Base-by-base conservation (phyloP, 2,888 invertebrate species). In the Spilarctia lutea region DNA sequence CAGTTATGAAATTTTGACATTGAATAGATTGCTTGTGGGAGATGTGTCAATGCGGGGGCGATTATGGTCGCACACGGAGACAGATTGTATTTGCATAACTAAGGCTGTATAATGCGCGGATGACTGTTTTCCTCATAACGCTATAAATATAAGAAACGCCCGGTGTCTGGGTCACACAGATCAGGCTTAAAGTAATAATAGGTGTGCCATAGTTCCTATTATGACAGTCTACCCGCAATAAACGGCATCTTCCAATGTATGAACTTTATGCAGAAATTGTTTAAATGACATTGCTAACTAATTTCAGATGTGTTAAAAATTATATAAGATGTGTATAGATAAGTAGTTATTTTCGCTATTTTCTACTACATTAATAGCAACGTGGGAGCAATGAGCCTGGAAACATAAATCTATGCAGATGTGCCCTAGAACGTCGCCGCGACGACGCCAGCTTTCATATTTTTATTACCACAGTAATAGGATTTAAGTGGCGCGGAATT, bases 41-140 rank as follows among this genome's bases (percentile, higher is more conserved):
- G 86, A 86, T 86, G 85, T 86, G 79, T 84, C 85, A 86, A 79
- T 71, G 84, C 81, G 88, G 85, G 80, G 87, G 86, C 84, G 86
- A 74, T 72, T 75, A 76, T 72, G 69, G 81, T 71, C 75, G 81
- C 81, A 79, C 82, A 83, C 83, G 82, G 85, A 83, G 87, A 86
- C 86, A 88, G 87, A 85, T 87, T 87, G 80, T 87, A 88, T 91
- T 90, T 90, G 87, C 89, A 90, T 90, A 89, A 79, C 84, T 82
- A 77, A 63, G 75, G 73, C 56, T 75, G 86, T 79, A 83, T 86
- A 87, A 81, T 85, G 83, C 84, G 85, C 84, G 83, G 84, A 79
- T 86, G 83, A 82, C 75, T 87, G 85, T 83, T 82, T 88, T 79
- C 79, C 80, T 83, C 78, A 85, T 83, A 81, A 79, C 79, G 75